These are phyloP conservation scores for Pogonocichla stellata DNA, from an alignment of 2,113 vertebrate genomes.

Conservation along the genomic window DNA sequence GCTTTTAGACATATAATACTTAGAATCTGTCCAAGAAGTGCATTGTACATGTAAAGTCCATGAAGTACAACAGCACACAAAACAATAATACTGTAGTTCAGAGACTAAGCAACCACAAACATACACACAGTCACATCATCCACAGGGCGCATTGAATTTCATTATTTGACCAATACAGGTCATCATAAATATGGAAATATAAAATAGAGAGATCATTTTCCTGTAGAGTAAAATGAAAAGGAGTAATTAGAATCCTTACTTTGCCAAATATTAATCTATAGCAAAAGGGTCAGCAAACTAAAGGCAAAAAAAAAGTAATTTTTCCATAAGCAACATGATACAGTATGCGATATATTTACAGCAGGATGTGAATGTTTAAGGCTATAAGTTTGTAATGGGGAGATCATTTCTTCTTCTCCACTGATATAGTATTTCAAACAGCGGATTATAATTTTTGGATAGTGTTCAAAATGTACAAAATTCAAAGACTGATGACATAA, in stretches of 20 bases:
- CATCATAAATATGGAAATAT: background rate
- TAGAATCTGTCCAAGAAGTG: background rate
- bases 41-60: background rate
- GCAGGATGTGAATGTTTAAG: conserved; percentile 28
- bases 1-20: background rate
- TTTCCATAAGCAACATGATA: background rate
- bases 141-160: background rate
- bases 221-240: background rate
- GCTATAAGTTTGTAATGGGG: background rate
- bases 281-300: conserved; percentile 6
- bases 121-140: background rate
- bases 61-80: background rate
- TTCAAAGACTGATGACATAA: conserved; percentile 50
- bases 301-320: background rate
- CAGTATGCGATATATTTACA: conserved; percentile 8
- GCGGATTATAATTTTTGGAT: conserved; percentile 58
- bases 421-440: conserved; percentile 61
- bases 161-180: background rate
- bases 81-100: background rate
- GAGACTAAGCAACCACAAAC: background rate
- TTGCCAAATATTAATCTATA: conserved; percentile 26
- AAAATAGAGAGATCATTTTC: background rate
- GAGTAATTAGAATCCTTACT: background rate
- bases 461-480: conserved; percentile 52
- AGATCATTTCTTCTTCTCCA: conserved; percentile 32